Percentiles rank a stretch among this genome's conserved stretches.
Evolutionary conservation across 2,888 invertebrate genomes (phyloP).

Genomic region (Notodonta ziczac): DNA sequence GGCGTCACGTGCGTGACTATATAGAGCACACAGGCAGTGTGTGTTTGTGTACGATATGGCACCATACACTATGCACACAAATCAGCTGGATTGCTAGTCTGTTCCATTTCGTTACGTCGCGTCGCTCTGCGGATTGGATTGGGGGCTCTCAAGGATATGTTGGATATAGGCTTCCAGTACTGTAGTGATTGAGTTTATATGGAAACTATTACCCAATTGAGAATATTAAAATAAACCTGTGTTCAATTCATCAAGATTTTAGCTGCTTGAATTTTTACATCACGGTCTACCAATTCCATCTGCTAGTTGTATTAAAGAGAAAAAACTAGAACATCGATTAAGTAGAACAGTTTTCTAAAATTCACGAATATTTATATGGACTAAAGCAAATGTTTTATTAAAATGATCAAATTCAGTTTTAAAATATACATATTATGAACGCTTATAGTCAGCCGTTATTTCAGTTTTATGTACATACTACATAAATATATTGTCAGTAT

Average conservation of each 20-base stretch:
- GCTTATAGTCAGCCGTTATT: too few relatives aligned
- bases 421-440: too few relatives aligned
- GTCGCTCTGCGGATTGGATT: conserved; percentile 6
- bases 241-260: too few relatives aligned
- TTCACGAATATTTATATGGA: too few relatives aligned
- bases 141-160: neutral
- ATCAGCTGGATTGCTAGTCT: conserved; percentile 11
- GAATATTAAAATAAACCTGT: neutral
- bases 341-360: too few relatives aligned
- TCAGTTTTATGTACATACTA: neutral
- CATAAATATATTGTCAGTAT: too few relatives aligned
- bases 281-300: too few relatives aligned
- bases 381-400: too few relatives aligned
- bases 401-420: too few relatives aligned
- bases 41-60: conserved; percentile 2
- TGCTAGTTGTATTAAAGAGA: too few relatives aligned
- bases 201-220: neutral
- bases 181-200: neutral
- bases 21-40: neutral
- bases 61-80: conserved; percentile 8
- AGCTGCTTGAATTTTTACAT: too few relatives aligned
- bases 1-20: neutral
- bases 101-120: conserved; percentile 8
- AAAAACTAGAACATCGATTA: too few relatives aligned
- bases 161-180: conserved; percentile 3